phyloP scores from a whole-genome alignment of 1,140 invertebrate genomes.

The Myzus persicae region DNA sequence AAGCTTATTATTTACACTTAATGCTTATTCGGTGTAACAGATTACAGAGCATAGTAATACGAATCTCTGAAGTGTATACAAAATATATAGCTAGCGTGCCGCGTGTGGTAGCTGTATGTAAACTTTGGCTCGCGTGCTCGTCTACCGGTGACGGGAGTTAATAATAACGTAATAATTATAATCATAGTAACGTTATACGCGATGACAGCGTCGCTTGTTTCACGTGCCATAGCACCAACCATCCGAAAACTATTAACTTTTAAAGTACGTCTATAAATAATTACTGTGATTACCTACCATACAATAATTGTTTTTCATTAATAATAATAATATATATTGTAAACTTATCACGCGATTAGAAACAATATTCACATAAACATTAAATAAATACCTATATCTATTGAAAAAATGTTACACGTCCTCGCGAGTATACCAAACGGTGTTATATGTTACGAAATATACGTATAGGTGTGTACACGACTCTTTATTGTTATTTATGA shows the following conservation, averaged over 20 bases:
- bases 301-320: neutral
- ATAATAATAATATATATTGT: neutral
- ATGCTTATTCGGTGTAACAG: neutral
- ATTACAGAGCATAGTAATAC: neutral
- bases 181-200: neutral
- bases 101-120: neutral
- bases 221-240: neutral
- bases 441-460: too few species aligned
- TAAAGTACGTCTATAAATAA: neutral
- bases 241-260: neutral
- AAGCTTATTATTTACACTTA: neutral
- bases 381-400: neutral
- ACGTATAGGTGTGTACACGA: neutral
- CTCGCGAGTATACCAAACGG: neutral
- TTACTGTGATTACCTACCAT: neutral
- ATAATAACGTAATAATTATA: constrained; percentile 8
- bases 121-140: neutral
- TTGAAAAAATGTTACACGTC: neutral
- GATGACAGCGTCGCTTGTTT: neutral
- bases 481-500: neutral
- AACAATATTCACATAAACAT: neutral
- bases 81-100: neutral
- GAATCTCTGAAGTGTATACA: neutral
- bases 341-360: neutral
- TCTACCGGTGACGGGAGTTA: neutral